Conservation (phyloP, 2,888 invertebrate species). For the Drosophila birchii region DNA sequence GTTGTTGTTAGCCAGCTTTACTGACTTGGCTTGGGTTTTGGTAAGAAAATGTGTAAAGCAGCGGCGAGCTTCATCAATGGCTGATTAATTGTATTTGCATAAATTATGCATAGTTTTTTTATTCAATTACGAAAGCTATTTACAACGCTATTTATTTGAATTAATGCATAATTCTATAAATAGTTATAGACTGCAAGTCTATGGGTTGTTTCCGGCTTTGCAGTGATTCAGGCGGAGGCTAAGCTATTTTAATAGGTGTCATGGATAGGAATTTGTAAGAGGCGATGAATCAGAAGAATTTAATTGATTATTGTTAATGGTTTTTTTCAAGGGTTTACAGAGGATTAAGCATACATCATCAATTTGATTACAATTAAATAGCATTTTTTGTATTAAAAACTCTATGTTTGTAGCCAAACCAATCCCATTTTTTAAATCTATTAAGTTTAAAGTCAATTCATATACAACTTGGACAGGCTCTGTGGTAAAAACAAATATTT, state of each 20-base stretch:
- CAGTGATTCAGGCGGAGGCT: constrained; percentile 30
- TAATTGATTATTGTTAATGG: neutral
- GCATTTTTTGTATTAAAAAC: neutral
- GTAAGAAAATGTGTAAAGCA: neutral
- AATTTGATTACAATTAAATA: neutral
- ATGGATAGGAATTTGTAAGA: constrained; percentile 1
- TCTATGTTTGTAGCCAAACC: neutral
- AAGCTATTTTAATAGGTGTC: constrained; percentile 20
- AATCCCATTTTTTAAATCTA: neutral
- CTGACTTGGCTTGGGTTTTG: too few relatives aligned
- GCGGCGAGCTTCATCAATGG: constrained; percentile 53
- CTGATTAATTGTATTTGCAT: constrained; percentile 69
- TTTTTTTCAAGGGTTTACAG: neutral
- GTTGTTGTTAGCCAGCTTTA: constrained; percentile 16
- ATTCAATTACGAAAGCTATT: constrained; percentile 59
- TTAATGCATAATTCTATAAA: constrained; percentile 52
- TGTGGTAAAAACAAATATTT: constrained; percentile 28
- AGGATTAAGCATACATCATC: neutral
- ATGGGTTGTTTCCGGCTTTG: constrained; percentile 33
- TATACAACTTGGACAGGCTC: constrained; percentile 1
- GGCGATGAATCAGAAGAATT: constrained; percentile 19
- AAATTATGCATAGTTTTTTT: constrained; percentile 55
- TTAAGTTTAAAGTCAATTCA: neutral
- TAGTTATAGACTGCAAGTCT: constrained; percentile 41
- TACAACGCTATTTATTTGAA: constrained; percentile 34